Base-by-base conservation (phyloP, 2,888 invertebrate species). In the Heterodera filipjevi region DNA sequence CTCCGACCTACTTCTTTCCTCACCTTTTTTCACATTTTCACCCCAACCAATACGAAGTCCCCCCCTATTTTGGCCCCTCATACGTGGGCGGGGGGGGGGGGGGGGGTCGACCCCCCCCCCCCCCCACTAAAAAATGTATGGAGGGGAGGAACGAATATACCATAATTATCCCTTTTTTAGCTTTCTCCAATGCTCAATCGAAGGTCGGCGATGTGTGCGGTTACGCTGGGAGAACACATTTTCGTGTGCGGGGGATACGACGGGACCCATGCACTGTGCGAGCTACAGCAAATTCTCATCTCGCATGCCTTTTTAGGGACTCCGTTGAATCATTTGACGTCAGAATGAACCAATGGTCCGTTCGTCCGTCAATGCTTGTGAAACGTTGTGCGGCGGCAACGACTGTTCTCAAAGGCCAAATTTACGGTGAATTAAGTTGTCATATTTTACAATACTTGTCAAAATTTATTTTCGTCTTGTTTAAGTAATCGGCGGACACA, bases 281-380 rank as follows among this genome's bases (percentile, higher is more conserved):
- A n/a, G n/a, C n/a, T n/a, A 22, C 64, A 64, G 10, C 30, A 10
- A n/a, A 66, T 3, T 33, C 19, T 14, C 30, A 19, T 66, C 30
- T 33, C 2, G 8, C 30, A n/a, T n/a, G n/a, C n/a, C n/a, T n/a
- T 64, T 75, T 75, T 19, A 75, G 75, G 33, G 75, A 75, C 22
- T 75, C 75, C 32, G 94, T 95, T n/a, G 95, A 95, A 90, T 93
- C 81, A 19, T 85, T 59, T 76, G 77, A 84, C 74, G 79, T 83
- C 14, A 74, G 80, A 19, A 77, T 46, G 27, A 78, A 81, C 49
- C 59, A 71, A 3, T 91, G 91, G 91, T 86, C 84, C 5, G 82
- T 89, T 80, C 84, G 89, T n/a, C 85, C 89, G 19, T 83, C 88
- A 72, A 91, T 91, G 91, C 84, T 86, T 44, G 89, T 90, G 76